Evolutionary conservation across 2,113 vertebrate species (phyloP).

Genomic region (Syngnathoides biaculeatus): DNA sequence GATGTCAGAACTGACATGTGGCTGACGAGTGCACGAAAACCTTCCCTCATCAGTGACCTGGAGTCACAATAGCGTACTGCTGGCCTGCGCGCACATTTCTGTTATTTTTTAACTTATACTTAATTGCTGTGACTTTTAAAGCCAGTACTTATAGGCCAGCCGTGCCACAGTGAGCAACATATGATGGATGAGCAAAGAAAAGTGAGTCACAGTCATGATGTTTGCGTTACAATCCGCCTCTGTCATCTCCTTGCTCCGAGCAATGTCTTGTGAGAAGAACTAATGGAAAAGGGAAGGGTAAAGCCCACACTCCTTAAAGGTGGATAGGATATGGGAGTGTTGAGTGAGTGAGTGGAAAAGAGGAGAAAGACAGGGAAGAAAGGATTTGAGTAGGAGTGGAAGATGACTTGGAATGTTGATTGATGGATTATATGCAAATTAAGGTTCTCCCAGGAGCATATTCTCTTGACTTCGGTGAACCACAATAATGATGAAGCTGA

Average conservation of each 20-base stretch:
- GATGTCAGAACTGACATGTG: conserved; percentile 34
- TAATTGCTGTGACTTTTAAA: neutral
- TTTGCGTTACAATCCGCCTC: neutral
- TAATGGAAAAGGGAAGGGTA: conserved; percentile 20
- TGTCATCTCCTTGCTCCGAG: neutral
- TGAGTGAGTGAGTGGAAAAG: conserved; percentile 27
- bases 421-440: conserved; percentile 22
- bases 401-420: conserved; percentile 24
- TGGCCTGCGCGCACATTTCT: conserved; percentile 13
- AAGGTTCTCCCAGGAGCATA: conserved; percentile 21
- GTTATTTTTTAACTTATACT: conserved; percentile 9
- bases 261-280: conserved; percentile 16
- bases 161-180: neutral
- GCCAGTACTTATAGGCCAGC: no score
- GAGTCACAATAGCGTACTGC: conserved; percentile 17
- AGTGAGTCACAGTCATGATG: neutral
- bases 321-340: conserved; percentile 16
- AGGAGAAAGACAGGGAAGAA: conserved; percentile 25
- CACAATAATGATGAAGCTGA: neutral
- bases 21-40: conserved; percentile 38
- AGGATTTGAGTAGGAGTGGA: conserved; percentile 40
- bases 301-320: conserved; percentile 25
- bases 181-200: neutral
- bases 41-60: conserved; percentile 38
- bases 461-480: conserved; percentile 6